Evolutionary conservation across 2,113 vertebrate species (phyloP).

Genomic region (Lamprotornis superbus): DNA sequence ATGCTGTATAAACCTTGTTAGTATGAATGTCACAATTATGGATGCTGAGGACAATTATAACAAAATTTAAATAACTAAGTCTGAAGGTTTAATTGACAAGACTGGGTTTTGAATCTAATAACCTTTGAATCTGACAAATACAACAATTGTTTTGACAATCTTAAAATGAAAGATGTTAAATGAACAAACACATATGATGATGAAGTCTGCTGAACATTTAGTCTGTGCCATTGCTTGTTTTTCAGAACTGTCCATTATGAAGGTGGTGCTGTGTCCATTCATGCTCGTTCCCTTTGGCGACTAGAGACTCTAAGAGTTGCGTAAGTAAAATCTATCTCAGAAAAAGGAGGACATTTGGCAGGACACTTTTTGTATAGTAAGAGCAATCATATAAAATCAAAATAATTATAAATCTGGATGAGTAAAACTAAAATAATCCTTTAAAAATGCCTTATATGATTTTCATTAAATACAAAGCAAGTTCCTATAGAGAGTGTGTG

Average conservation of each 20-base stretch:
- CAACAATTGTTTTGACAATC: background rate
- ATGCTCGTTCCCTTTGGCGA: constrained; percentile 94
- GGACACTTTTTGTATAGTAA: background rate
- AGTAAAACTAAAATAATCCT: background rate
- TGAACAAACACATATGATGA: background rate
- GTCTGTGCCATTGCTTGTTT: background rate
- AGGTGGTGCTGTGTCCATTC: constrained; percentile 91
- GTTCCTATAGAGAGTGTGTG: background rate
- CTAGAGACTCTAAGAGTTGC: constrained; percentile 93
- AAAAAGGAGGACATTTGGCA: background rate
- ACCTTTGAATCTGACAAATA: background rate
- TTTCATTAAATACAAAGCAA: background rate
- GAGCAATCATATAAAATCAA: background rate
- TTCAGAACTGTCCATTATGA: constrained; percentile 93
- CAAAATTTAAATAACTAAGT: background rate
- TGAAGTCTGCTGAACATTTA: background rate
- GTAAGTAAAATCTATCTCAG: constrained; percentile 77
- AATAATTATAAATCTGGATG: background rate
- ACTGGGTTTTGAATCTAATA: background rate
- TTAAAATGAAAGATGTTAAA: background rate
- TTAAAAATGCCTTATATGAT: background rate
- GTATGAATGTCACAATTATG: background rate
- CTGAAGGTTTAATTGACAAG: background rate
- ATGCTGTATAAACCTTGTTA: background rate
- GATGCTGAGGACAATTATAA: background rate